Evolutionary conservation across 2,888 invertebrate genomes (phyloP), one percentile per base, ranked within the genome.

Genomic region (Ochropleura plecta): DNA sequence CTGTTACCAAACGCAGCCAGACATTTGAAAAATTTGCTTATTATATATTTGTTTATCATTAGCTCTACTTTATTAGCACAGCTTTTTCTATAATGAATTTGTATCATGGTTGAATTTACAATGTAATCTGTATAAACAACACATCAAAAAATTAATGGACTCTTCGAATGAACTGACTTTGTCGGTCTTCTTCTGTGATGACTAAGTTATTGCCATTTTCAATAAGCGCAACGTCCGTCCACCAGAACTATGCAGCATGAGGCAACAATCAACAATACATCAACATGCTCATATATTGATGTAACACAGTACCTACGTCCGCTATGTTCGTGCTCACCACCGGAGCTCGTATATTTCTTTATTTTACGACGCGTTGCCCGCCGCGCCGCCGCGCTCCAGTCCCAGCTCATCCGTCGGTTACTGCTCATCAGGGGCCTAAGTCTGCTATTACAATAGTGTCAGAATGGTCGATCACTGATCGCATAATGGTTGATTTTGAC

Each of bases 291-390:
- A n/a, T 30, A 82, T 79, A 71, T 82, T 82, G 63, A 69, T 84
- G 74, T 62, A 62, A 67, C 30, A 3, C 30, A 30, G 30, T 30
- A 30, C 30, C 30, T 69, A 42, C 42, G 51, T 68, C 73, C 44
- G 74, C 70, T 49, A 30, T 44, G 66, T 30, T 70, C 55, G 67
- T 18, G 55, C 51, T 64, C 65, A 55, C 62, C 64, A 62, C 73
- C 63, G 51, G 59, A 51, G 76, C 62, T 76, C 77, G 71, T 78
- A 80, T 78, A 53, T 74, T 70, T 78, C 16, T 78, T 81, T 74
- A 70, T 76, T 73, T 80, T 82, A 86, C 85, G 77, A 76, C 65
- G 59, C 82, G 77, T 48, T 67, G 68, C 69, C 48, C 55, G 60
- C 63, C n/a, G 65, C 44, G 48, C 66, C 18, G 3, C 30, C 30